Conservation (phyloP, 2,113 vertebrate genomes). For the Callipepla squamata region DNA sequence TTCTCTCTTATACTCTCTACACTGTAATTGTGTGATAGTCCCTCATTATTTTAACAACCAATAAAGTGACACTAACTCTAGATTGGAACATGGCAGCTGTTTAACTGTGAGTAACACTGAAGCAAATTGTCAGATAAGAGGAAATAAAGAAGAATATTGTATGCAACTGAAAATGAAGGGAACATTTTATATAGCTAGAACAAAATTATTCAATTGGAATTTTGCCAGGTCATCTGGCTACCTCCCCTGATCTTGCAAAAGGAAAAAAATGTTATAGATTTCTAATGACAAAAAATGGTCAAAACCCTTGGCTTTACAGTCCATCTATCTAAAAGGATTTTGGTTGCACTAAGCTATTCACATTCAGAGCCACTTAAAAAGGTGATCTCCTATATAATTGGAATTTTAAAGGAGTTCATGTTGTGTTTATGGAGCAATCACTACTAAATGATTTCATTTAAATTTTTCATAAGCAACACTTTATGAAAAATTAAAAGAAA, state of each 20-base stretch:
- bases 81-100: neutral
- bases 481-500: constrained; percentile 76
- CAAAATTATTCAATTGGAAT: constrained; percentile 29
- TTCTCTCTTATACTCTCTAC: neutral
- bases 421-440: constrained; percentile 72
- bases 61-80: neutral
- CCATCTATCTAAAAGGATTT: neutral
- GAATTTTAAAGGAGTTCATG: constrained; percentile 71
- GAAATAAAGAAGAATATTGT: neutral
- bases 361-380: constrained; percentile 56
- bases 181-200: constrained; percentile 13
- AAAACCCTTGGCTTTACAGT: neutral
- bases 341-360: neutral
- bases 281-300: neutral
- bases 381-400: constrained; percentile 66
- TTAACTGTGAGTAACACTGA: neutral
- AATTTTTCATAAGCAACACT: constrained; percentile 72
- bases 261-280: neutral
- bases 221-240: constrained; percentile 13
- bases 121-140: rapidly evolving
- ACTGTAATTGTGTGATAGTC: neutral
- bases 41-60: neutral
- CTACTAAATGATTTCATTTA: constrained; percentile 75
- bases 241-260: neutral
- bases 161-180: constrained; percentile 2